These are phyloP conservation scores for Corbicula japonica DNA, from an alignment of 2,888 invertebrate species.

Conservation along the genomic window DNA sequence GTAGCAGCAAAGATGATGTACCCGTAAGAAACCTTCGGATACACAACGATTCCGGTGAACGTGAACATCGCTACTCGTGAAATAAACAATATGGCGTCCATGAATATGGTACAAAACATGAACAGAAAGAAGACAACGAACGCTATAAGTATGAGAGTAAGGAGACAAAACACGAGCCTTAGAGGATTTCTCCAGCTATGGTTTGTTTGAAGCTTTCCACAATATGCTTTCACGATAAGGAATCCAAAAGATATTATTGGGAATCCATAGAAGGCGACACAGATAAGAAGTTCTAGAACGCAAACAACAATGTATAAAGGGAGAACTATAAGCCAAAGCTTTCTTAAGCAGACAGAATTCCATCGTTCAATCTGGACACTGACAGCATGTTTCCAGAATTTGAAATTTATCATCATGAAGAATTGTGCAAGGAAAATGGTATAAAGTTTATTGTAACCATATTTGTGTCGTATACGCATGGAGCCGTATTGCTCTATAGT, in stretches of 20 bases:
- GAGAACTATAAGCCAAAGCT: background rate
- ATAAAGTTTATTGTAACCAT: slow-evolving; percentile 53
- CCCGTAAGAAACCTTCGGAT: slow-evolving; percentile 60
- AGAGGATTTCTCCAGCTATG: background rate
- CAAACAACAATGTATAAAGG: slow-evolving; percentile 51
- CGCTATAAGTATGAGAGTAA: slow-evolving; percentile 20
- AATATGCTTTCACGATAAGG: slow-evolving; percentile 40
- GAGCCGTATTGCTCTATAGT: slow-evolving; percentile 48
- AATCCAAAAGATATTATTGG: slow-evolving; percentile 52
- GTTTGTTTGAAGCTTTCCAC: background rate
- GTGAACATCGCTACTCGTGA: slow-evolving; percentile 57
- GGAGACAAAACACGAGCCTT: background rate
- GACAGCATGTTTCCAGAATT: slow-evolving; percentile 58
- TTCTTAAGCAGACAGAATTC: background rate
- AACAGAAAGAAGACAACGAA: slow-evolving; percentile 37
- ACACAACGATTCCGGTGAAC: slow-evolving; percentile 63
- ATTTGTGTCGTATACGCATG: slow-evolving; percentile 7
- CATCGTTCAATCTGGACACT: slow-evolving; percentile 42
- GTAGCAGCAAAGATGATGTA: slow-evolving; percentile 64
- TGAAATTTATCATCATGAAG: slow-evolving; percentile 59
- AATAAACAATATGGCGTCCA: slow-evolving; percentile 59
- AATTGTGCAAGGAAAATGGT: slow-evolving; percentile 50
- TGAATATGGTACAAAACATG: slow-evolving; percentile 65
- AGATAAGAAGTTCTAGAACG: slow-evolving; percentile 42
- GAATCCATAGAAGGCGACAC: slow-evolving; percentile 47